Conservation (phyloP, 2,888 invertebrate genomes). For the Parnassius smintheus region DNA sequence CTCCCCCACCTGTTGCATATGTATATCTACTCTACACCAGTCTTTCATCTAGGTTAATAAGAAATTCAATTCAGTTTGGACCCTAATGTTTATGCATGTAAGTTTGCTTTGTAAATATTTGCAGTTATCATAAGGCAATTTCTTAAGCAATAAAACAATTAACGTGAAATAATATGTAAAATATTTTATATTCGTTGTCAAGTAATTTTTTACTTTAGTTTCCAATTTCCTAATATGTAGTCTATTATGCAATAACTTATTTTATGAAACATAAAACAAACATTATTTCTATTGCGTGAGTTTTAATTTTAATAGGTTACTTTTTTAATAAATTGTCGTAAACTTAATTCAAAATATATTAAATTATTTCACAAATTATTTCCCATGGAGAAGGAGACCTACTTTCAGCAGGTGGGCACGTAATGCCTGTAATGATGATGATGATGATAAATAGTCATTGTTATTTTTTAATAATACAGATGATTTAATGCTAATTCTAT, state of each 20-base stretch:
- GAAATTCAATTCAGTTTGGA: conserved; percentile 55
- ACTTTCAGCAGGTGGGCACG: no score
- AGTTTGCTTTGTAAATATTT: conserved; percentile 39
- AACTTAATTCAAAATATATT: no score
- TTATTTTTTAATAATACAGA: no score
- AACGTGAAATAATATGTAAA: conserved; percentile 10
- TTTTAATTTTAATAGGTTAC: no score
- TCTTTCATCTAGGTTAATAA: conserved; percentile 64
- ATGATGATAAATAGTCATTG: no score
- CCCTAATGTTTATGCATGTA: conserved; percentile 59
- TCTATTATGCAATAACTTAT: conserved; percentile 1
- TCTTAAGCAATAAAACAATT: conserved; percentile 21
- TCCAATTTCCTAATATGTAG: conserved; percentile 7
- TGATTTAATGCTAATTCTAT: no score
- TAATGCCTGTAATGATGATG: no score
- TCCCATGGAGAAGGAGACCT: no score
- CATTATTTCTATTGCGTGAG: neutral
- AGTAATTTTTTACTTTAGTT: conserved; percentile 12
- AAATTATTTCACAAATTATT: no score
- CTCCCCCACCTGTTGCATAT: conserved; percentile 59
- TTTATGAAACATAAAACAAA: conserved; percentile 1
- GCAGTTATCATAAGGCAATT: conserved; percentile 30
- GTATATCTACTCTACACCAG: conserved; percentile 49
- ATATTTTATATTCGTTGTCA: conserved; percentile 11
- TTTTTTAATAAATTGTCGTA: no score